Percentiles rank a stretch among this genome's conserved stretches.
Evolutionary conservation across 2,888 invertebrate genomes (phyloP).

Genomic region (Acleris holmiana): DNA sequence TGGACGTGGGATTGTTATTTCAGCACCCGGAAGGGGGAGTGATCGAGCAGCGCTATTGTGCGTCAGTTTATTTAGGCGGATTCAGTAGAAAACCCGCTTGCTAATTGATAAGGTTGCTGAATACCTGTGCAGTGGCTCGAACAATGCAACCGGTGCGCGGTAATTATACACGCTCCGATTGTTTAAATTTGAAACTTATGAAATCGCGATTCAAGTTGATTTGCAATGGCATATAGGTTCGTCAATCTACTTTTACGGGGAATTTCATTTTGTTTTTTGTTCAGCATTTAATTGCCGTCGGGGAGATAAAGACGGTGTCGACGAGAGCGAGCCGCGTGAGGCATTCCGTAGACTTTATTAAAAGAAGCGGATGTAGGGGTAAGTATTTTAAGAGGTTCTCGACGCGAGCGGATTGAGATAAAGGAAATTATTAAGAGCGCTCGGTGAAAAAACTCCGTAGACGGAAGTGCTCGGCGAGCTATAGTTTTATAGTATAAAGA

Average conservation of each 20-base stretch:
- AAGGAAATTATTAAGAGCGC: slow-evolving; percentile 83
- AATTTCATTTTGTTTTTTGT: slow-evolving; percentile 71
- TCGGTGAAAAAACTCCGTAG: slow-evolving; percentile 69
- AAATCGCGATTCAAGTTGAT: slow-evolving; percentile 67
- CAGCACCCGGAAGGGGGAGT: slow-evolving; percentile 54
- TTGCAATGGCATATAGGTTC: slow-evolving; percentile 60
- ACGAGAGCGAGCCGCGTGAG: slow-evolving; percentile 68
- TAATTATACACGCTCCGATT: slow-evolving; percentile 78
- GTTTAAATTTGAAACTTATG: slow-evolving; percentile 81
- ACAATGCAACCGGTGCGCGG: slow-evolving; percentile 66
- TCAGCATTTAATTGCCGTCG: slow-evolving; percentile 73
- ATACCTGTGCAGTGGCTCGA: slow-evolving; percentile 78
- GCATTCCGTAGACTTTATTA: slow-evolving; percentile 81
- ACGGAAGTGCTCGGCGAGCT: slow-evolving; percentile 67
- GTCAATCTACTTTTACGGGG: slow-evolving; percentile 67
- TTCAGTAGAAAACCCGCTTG: slow-evolving; percentile 60
- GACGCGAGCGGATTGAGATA: slow-evolving; percentile 79
- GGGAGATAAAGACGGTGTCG: slow-evolving; percentile 72
- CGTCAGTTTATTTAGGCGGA: slow-evolving; percentile 73
- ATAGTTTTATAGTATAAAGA: slow-evolving; percentile 55
- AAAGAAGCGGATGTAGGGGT: slow-evolving; percentile 83
- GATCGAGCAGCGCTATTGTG: slow-evolving; percentile 52
- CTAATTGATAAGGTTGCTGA: slow-evolving; percentile 76
- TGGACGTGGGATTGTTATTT: slow-evolving; percentile 66
- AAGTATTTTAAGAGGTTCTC: slow-evolving; percentile 83